Percentiles rank a stretch among this genome's conserved stretches.
Conservation (phyloP, 2,797 vertebrate species). For the Arrhamphus sclerolepis region DNA sequence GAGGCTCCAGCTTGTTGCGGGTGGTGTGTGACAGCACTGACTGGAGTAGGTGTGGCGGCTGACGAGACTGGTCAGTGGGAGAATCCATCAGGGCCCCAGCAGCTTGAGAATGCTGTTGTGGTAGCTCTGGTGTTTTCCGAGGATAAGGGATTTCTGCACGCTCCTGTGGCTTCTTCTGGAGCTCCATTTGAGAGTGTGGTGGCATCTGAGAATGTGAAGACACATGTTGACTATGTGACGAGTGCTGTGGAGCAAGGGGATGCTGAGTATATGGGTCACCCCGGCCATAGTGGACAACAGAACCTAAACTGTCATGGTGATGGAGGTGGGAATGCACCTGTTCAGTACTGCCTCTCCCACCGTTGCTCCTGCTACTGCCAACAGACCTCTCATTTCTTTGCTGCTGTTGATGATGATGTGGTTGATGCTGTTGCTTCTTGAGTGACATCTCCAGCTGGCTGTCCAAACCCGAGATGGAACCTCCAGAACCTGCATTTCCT, state of each 20-base stretch:
- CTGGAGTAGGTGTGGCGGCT: conserved; percentile 82
- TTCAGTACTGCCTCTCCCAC: conserved; percentile 75
- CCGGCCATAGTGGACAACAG: conserved; percentile 88
- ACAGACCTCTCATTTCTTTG: conserved; percentile 86
- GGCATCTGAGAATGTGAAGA: conserved; percentile 79
- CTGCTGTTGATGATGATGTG: conserved; percentile 71
- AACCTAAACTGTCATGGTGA: conserved; percentile 87
- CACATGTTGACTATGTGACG: conserved; percentile 82
- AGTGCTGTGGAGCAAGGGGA: conserved; percentile 78
- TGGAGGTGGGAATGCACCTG: conserved; percentile 82
- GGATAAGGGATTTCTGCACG: conserved; percentile 82
- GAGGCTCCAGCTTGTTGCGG: conserved; percentile 77
- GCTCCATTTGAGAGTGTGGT: conserved; percentile 83
- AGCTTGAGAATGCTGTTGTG: conserved; percentile 81
- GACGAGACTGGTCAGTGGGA: conserved; percentile 82
- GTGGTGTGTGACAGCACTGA: conserved; percentile 90
- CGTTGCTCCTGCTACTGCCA: conserved; percentile 71
- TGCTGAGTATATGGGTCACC: conserved; percentile 82
- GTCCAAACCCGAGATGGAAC: conserved; percentile 85
- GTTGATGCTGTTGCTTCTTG: conserved; percentile 83
- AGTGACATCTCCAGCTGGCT: conserved; percentile 90
- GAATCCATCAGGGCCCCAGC: conserved; percentile 84
- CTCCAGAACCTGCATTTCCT: conserved; percentile 69
- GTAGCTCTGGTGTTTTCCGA: conserved; percentile 81
- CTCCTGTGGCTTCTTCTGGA: conserved; percentile 89